phyloP scores from a whole-genome alignment of 2,113 vertebrate species.

The Ctenomys sociabilis region DNA sequence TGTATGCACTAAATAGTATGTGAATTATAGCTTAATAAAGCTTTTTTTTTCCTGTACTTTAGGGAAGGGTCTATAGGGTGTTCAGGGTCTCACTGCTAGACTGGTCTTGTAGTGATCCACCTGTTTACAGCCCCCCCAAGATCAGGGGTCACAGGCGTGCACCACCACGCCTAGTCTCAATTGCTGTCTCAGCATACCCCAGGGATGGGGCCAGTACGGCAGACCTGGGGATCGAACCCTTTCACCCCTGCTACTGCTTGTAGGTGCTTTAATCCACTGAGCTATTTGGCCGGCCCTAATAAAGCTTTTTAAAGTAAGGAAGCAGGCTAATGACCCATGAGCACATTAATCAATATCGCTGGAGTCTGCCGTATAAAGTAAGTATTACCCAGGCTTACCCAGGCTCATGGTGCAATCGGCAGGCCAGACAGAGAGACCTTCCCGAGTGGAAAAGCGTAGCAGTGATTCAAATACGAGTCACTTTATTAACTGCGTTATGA shows the following conservation, averaged over 20 bases:
- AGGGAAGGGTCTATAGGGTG: too few species aligned
- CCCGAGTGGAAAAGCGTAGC: slow-evolving; percentile 8
- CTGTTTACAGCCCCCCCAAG: too few species aligned
- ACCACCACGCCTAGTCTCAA: too few species aligned
- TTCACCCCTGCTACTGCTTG: too few species aligned
- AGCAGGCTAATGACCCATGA: not conserved
- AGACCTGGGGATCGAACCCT: too few species aligned
- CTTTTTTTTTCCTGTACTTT: not conserved
- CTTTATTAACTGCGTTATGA: not conserved
- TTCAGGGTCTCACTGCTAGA: too few species aligned
- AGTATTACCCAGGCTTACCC: not conserved
- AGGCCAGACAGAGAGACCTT: slow-evolving; percentile 23
- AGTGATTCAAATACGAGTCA: not conserved
- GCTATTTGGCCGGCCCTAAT: not conserved
- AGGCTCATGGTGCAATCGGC: not conserved
- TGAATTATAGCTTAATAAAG: slow-evolving; percentile 19
- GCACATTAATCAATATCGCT: not conserved
- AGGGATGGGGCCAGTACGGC: too few species aligned
- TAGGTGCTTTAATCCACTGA: too few species aligned
- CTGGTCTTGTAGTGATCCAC: too few species aligned
- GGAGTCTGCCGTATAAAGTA: not conserved
- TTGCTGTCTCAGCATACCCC: too few species aligned
- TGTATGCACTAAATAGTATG: not conserved
- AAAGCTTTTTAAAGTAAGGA: not conserved
- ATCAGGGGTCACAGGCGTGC: too few species aligned